phyloP scores from a whole-genome alignment of 23 tunicate species.

The Styela plicata region DNA sequence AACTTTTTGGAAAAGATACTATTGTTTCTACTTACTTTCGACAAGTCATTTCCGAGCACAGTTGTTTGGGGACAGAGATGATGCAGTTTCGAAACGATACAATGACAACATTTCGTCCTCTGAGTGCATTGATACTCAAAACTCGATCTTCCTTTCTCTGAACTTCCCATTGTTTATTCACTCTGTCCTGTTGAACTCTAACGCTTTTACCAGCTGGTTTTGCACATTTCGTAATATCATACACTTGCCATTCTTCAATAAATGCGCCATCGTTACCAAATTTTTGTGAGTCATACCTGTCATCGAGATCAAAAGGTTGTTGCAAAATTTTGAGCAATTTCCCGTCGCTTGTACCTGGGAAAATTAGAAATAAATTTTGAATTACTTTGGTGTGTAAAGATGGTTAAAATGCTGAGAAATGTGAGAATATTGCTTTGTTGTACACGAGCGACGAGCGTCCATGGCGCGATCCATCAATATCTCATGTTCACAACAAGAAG shows the following conservation, averaged over 20 bases:
- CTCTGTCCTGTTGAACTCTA: neutral
- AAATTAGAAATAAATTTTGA: too few species aligned
- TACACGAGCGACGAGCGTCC: too few species aligned
- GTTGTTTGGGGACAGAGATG: conserved; percentile 51
- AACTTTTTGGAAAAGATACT: too few species aligned
- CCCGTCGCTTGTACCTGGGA: conserved; percentile 43
- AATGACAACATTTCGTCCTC: conserved; percentile 30
- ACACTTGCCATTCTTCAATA: conserved; percentile 35
- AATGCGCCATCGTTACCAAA: neutral
- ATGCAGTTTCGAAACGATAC: conserved; percentile 58
- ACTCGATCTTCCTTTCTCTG: conserved; percentile 21
- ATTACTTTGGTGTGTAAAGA: too few species aligned
- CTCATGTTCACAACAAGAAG: too few species aligned
- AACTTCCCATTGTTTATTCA: neutral
- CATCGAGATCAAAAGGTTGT: neutral
- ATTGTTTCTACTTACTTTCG: conserved; percentile 23
- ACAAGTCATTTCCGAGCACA: conserved; percentile 30
- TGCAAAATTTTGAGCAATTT: conserved; percentile 28
- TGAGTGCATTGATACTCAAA: conserved; percentile 4
- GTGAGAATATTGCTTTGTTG: too few species aligned
- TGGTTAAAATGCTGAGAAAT: too few species aligned
- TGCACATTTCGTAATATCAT: neutral
- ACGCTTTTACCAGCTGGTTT: conserved; percentile 1
- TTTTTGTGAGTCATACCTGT: neutral
- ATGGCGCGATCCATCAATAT: too few species aligned